These are phyloP conservation scores for Rhinatrema bivittatum DNA, from an alignment of 2,797 vertebrate species.

Conservation along the genomic window DNA sequence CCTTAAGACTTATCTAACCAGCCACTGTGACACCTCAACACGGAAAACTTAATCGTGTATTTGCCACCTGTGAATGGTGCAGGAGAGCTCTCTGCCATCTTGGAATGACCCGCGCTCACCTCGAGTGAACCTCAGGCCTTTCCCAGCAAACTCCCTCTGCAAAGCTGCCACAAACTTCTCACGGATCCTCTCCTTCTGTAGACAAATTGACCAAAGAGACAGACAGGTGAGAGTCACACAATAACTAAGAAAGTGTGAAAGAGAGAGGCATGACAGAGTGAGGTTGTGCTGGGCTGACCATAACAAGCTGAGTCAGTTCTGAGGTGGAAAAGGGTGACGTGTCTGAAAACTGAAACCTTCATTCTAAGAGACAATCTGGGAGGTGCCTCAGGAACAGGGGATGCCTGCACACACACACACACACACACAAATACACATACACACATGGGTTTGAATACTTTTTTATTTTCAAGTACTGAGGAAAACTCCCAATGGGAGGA, in stretches of 20 bases:
- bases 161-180: slow-evolving; percentile 93
- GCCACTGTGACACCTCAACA: not conserved
- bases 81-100: not conserved
- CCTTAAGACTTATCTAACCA: not conserved
- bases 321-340: no score
- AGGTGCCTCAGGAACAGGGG: no score
- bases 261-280: no score
- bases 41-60: not conserved
- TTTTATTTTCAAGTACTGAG: no score
- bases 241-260: no score
- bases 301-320: not conserved
- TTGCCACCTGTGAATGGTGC: not conserved
- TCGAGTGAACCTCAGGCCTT: slow-evolving; percentile 85
- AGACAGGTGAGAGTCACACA: no score
- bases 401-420: no score
- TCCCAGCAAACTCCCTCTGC: slow-evolving; percentile 89
- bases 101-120: slow-evolving; percentile 60
- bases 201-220: not conserved
- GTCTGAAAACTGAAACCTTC: rapidly evolving
- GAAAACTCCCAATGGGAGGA: no score
- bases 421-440: no score
- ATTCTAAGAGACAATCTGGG: no score
- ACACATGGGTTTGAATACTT: no score
- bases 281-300: not conserved
- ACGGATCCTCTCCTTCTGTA: slow-evolving; percentile 87